Conservation (phyloP, 2,888 invertebrate genomes). For the Gymnosoma rotundatum region DNA sequence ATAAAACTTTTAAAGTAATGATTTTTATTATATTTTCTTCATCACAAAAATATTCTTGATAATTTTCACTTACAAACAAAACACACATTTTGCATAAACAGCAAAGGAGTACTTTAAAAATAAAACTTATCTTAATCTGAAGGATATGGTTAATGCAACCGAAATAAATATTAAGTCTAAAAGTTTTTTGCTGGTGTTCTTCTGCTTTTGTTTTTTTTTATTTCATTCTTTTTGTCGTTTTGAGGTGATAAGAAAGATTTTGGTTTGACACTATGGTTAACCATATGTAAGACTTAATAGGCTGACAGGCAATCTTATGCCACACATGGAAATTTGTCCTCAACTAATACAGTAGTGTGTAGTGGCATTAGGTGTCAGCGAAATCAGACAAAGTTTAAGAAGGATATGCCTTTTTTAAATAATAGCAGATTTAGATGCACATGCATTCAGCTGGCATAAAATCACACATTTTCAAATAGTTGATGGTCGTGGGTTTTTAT, state of each 20-base stretch:
- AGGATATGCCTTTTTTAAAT: constrained; percentile 35
- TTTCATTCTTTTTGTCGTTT: constrained; percentile 19
- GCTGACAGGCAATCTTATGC: constrained; percentile 36
- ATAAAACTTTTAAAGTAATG: constrained; percentile 28
- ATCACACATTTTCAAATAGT: constrained; percentile 29
- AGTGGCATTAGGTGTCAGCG: background rate
- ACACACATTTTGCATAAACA: background rate
- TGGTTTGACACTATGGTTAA: constrained; percentile 64
- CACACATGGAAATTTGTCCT: constrained; percentile 13
- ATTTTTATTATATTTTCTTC: background rate
- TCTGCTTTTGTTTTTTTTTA: background rate
- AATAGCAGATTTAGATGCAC: constrained; percentile 36
- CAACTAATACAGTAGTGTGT: background rate
- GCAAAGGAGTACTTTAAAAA: background rate
- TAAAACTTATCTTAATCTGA: constrained; percentile 14
- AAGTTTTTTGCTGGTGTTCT: constrained; percentile 7
- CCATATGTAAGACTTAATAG: constrained; percentile 63
- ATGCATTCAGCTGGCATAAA: constrained; percentile 19
- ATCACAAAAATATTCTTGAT: constrained; percentile 7
- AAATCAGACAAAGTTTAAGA: constrained; percentile 12
- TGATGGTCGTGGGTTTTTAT: constrained; percentile 22
- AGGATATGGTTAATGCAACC: constrained; percentile 18
- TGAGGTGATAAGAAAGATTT: constrained; percentile 52
- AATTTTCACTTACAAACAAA: background rate
- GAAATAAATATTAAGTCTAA: constrained; percentile 12